Percentiles rank a stretch among this genome's conserved stretches.
Conservation (phyloP, 2,797 vertebrate genomes). For the Crocidura indochinensis region DNA sequence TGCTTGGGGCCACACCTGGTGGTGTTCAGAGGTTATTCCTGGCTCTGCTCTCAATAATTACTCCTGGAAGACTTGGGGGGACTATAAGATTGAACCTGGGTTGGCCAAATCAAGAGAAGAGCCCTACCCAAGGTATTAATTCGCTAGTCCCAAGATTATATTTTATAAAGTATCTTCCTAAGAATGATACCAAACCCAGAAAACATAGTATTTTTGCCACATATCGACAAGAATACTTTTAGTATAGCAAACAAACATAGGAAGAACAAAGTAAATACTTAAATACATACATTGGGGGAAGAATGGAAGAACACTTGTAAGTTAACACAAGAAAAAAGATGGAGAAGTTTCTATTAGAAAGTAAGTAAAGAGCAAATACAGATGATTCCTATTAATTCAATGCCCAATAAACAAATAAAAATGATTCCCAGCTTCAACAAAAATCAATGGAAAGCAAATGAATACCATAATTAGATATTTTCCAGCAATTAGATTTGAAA, state of each 20-base stretch:
- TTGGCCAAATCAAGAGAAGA: too few species aligned
- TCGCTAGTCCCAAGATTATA: neutral
- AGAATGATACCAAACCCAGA: constrained; percentile 32
- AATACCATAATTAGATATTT: constrained; percentile 62
- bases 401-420: constrained; percentile 51
- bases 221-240: constrained; percentile 30
- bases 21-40: too few species aligned
- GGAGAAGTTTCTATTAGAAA: constrained; percentile 26
- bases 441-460: constrained; percentile 72
- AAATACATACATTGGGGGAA: constrained; percentile 1
- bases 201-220: constrained; percentile 11
- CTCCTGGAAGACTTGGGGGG: too few species aligned
- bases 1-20: too few species aligned
- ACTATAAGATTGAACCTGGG: too few species aligned
- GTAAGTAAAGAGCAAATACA: constrained; percentile 25
- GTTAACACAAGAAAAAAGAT: constrained; percentile 16
- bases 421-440: constrained; percentile 47
- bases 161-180: constrained; percentile 54
- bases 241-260: constrained; percentile 20
- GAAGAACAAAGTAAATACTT: constrained; percentile 53
- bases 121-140: too few species aligned
- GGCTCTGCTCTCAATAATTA: too few species aligned
- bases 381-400: constrained; percentile 66
- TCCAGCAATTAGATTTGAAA: constrained; percentile 54
- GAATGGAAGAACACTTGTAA: neutral